Base-by-base conservation (phyloP, 2,797 vertebrate species). In the Crenuchus spilurus region DNA sequence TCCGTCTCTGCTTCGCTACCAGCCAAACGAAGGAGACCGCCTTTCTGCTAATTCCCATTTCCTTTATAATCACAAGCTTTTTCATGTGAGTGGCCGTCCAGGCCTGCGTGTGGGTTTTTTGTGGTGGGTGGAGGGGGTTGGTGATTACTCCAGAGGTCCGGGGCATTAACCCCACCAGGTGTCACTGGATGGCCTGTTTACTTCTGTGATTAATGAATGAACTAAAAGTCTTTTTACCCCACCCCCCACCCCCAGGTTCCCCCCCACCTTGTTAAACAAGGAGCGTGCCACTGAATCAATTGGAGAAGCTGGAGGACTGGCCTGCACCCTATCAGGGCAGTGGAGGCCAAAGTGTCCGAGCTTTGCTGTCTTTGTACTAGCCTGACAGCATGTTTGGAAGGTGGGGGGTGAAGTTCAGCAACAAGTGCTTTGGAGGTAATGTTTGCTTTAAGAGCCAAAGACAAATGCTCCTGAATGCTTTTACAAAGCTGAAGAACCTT, bases 1-100 rank as follows among this genome's bases (percentile, higher is more conserved):
- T 86, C 88, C 81, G 70, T 66, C 79, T 82, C 86, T 87, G 28
- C 28, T 33, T 6, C 3, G 82, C 88, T 89, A 88, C 83, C 82
- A 87, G 86, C 82, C 73, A 66, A 83, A 89, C 90, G 91, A 88
- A 88, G 54, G 54, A 90, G 90, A 78, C 90, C 70, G 85, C 83
- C 91, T 93, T 85, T 91, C 93, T 95, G 92, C 91, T 96, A 96
- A 96, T 96, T 95, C 94, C 92, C 92, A 94, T 96, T 97, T 97
- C 95, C 94, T 95, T 94, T 90, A 93, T 92, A 96, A 96, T 96
- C 93, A 94, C 91, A 94, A 88, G 89, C 90, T 94, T 95, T 94
- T 95, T 94, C 91, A 94, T 92, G 92, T 94, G 93, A 94, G 92
- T 93, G 90, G 92, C 89, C 89, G 86, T 87, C 84, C 52, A 86